These are phyloP conservation scores for Mimachlamys varia DNA, from an alignment of 2,888 invertebrate genomes.

Conservation along the genomic window DNA sequence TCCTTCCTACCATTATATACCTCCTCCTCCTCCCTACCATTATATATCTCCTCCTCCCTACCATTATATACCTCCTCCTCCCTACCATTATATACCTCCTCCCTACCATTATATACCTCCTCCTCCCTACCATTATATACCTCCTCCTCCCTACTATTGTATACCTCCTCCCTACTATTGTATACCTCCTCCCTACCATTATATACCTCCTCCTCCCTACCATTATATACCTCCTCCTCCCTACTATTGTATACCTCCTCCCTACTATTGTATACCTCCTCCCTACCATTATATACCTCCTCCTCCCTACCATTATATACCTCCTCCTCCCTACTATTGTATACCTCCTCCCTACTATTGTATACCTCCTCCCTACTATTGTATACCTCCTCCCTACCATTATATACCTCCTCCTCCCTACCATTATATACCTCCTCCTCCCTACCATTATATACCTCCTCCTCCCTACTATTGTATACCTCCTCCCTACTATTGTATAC, in stretches of 20 bases:
- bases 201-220: not conserved
- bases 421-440: too few species aligned
- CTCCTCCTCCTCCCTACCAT: not conserved
- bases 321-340: not conserved
- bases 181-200: not conserved
- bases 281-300: not conserved
- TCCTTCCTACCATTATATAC: not conserved
- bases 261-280: not conserved
- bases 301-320: not conserved
- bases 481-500: too few species aligned
- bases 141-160: not conserved
- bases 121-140: not conserved
- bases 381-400: not conserved
- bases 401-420: too few species aligned
- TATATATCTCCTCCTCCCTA: not conserved
- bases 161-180: not conserved
- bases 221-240: not conserved
- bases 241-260: not conserved
- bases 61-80: not conserved
- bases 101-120: not conserved
- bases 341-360: not conserved
- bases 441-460: too few species aligned
- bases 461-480: too few species aligned
- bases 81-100: not conserved
- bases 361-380: not conserved